These are phyloP conservation scores for Uloborus plumipes DNA, from an alignment of 2,888 invertebrate species.

Conservation along the genomic window DNA sequence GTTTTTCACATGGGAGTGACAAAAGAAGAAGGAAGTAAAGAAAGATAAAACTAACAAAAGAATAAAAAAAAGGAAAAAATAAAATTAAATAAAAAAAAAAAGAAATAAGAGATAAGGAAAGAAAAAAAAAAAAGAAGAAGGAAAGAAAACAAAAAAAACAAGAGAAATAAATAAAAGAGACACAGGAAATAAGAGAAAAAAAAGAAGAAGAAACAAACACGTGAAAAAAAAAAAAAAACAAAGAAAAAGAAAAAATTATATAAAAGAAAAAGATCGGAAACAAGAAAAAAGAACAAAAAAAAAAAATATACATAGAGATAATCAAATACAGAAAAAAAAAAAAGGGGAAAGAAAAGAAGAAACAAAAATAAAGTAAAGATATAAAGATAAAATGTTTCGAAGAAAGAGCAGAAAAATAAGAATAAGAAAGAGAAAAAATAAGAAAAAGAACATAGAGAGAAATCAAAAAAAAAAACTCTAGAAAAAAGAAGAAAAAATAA, in stretches of 20 bases:
- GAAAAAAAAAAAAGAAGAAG: too few relatives aligned
- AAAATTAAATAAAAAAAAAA: too few relatives aligned
- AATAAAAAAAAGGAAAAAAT: too few relatives aligned
- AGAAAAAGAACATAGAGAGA: neutral
- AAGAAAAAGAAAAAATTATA: neutral
- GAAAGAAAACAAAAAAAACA: too few relatives aligned
- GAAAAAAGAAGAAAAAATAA: neutral
- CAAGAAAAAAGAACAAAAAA: neutral
- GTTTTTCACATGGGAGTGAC: too few relatives aligned
- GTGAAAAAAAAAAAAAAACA: neutral
- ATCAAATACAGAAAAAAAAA: neutral
- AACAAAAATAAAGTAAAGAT: too few relatives aligned
- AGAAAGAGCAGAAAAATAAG: neutral
- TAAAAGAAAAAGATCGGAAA: neutral
- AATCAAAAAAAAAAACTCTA: neutral
- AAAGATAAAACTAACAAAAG: too few relatives aligned
- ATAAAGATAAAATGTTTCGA: neutral
- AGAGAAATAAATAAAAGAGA: too few relatives aligned
- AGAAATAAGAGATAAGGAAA: too few relatives aligned
- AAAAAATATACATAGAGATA: neutral
- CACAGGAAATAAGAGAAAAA: too few relatives aligned
- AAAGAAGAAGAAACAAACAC: neutral
- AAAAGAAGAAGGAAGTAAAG: too few relatives aligned
- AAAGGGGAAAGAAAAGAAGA: neutral
- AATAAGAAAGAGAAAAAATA: neutral